Conservation (phyloP, 2,113 vertebrate species). For the Psilopsiagon aurifrons region DNA sequence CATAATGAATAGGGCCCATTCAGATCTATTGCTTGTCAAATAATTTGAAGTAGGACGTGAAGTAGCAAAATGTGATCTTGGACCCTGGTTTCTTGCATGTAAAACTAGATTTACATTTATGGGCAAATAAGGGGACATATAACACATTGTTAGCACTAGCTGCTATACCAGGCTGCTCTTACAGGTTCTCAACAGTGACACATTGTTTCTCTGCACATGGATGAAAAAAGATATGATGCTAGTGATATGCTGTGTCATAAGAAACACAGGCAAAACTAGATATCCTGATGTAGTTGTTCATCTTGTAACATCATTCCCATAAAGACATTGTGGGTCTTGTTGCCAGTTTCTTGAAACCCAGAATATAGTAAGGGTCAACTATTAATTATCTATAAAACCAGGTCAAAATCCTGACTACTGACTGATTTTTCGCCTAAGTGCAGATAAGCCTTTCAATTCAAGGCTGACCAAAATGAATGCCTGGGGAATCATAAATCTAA, state of each 20-base stretch:
- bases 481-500: fast-evolving
- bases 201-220: neutral
- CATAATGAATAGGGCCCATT: neutral
- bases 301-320: neutral
- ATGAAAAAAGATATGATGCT: neutral
- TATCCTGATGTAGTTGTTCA: neutral
- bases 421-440: neutral
- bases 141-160: neutral
- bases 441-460: neutral
- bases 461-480: neutral
- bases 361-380: neutral
- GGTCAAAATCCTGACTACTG: neutral
- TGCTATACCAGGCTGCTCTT: neutral
- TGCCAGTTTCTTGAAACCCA: neutral
- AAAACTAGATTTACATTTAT: neutral
- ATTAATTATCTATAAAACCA: neutral
- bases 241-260: neutral
- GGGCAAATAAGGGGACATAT: neutral
- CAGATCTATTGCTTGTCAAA: neutral
- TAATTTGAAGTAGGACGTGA: neutral
- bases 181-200: neutral
- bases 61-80: neutral
- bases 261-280: neutral
- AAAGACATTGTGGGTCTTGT: neutral
- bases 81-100: neutral